phyloP scores from a whole-genome alignment of 2,888 invertebrate genomes.

The Sipunculus nudus region DNA sequence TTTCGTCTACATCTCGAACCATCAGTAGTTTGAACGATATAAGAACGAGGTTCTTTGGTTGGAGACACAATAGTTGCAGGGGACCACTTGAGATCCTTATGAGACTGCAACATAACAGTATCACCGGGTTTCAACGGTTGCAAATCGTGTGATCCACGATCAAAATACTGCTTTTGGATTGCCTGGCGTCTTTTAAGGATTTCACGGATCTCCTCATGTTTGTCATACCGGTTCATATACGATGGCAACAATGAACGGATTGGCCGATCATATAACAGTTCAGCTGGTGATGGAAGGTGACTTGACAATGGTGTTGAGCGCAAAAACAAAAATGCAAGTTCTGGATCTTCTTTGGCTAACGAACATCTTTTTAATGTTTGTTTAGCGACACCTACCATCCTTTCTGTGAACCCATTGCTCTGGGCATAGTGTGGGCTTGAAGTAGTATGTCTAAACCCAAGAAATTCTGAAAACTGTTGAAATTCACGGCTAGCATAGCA shows the following conservation, averaged over 20 bases:
- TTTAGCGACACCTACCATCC: constrained; percentile 4
- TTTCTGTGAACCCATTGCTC: constrained; percentile 12
- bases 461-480: neutral
- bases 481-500: constrained; percentile 2
- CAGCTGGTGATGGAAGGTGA: constrained; percentile 1
- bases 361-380: neutral
- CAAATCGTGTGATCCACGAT: constrained; percentile 1
- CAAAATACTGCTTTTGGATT: neutral
- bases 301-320: neutral
- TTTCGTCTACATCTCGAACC: constrained; percentile 1
- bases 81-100: neutral
- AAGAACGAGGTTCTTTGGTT: constrained; percentile 4
- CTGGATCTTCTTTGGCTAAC: neutral
- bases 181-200: neutral
- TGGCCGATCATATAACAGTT: constrained; percentile 6
- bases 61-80: neutral
- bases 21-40: constrained; percentile 3
- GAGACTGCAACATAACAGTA: neutral
- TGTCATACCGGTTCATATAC: neutral
- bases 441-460: constrained; percentile 6
- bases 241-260: neutral
- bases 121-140: neutral
- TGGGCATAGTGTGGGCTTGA: constrained; percentile 5
- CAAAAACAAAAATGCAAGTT: neutral
- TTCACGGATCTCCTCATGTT: neutral